Evolutionary conservation across 2,888 invertebrate genomes (phyloP), one percentile per base, ranked within the genome.

Genomic region (Plagodis dolabraria): DNA sequence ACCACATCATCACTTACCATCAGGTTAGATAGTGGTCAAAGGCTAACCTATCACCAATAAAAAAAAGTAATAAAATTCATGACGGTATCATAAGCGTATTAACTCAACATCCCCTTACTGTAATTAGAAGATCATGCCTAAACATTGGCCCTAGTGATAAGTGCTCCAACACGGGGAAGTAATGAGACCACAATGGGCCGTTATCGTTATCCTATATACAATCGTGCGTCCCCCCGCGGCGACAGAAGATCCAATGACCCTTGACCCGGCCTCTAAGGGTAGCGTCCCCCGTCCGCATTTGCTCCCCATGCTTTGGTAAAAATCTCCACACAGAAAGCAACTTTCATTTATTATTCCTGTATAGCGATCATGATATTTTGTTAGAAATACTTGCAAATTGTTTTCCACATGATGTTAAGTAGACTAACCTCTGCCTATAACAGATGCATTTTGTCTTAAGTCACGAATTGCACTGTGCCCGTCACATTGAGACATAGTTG

Each of bases 171-270:
- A 79, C 76, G 67, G 67, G 65, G 64, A 64, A 71, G 74, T 83
- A 85, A 84, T 82, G 79, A 82, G 76, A 71, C 72, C 77, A 70
- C 75, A 80, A 83, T 79, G 70, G 77, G 67, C 79, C 70, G 81
- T 85, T 82, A 85, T 85, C 82, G 79, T 83, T 81, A 81, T 83
- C 74, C 76, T 79, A 74, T 82, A 76, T 73, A 76, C 74, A 79
- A 77, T 74, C 72, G 74, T 75, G 74, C 61, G 71, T 70, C 72
- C 69, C 61, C 45, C 50, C 36, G 71, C 64, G 68, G 70, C 62
- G 67, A 65, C 68, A 64, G 72, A 74, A 72, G 75, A 78, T 75
- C 72, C 80, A 74, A 70, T 80, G 84, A 84, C 83, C 83, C 83
- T 85, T 85, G 85, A 85, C 85, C 86, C 73, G 78, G 74, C 81